Evolutionary conservation across 2,888 invertebrate genomes (phyloP).

Genomic region (Aphodius granarius): DNA sequence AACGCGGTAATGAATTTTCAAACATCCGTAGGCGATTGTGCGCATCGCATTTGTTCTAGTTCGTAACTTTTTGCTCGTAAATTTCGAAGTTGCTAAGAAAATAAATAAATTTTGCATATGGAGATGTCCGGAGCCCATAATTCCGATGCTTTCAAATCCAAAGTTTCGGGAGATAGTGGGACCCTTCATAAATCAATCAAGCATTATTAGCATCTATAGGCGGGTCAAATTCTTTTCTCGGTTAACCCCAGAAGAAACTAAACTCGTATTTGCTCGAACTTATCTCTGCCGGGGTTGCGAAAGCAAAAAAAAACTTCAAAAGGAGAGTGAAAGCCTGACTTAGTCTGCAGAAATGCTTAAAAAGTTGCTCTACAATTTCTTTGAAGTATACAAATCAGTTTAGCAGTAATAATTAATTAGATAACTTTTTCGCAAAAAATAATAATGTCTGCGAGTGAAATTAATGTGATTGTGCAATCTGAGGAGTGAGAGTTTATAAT

Average conservation of each 20-base stretch:
- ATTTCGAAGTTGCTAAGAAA: neutral
- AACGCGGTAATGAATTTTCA: neutral
- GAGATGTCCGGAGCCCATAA: neutral
- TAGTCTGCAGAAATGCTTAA: neutral
- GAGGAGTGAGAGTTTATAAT: neutral
- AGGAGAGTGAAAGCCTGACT: neutral
- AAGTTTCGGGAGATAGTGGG: neutral
- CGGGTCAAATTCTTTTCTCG: neutral
- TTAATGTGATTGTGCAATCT: neutral
- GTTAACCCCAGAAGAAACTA: neutral
- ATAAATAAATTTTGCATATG: neutral
- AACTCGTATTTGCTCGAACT: neutral
- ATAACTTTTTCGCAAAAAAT: neutral
- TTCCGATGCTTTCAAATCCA: neutral
- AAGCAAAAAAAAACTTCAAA: neutral
- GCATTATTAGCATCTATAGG: neutral
- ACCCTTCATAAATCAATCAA: neutral
- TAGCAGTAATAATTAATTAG: neutral
- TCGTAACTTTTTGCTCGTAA: neutral
- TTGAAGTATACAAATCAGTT: neutral
- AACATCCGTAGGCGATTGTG: neutral
- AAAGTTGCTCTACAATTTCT: neutral
- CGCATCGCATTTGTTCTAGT: neutral
- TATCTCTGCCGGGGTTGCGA: neutral
- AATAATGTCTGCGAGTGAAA: neutral